These are phyloP conservation scores for Aporrectodea caliginosa DNA, from an alignment of 1,140 invertebrate genomes.

Conservation along the genomic window DNA sequence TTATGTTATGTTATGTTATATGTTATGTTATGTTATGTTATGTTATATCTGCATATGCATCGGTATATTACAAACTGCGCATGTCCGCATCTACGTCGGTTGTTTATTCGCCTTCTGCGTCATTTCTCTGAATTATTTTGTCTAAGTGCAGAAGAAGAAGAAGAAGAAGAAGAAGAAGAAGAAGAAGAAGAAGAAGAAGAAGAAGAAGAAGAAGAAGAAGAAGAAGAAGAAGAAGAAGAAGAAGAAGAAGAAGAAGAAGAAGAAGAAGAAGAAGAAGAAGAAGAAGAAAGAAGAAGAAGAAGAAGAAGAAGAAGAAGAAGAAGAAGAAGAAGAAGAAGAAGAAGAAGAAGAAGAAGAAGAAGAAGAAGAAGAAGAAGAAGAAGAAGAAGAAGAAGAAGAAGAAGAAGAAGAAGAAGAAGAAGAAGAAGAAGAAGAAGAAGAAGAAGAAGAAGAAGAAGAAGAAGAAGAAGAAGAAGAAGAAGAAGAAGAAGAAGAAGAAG, in stretches of 20 bases:
- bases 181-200: not conserved
- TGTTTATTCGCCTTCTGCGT: too few species aligned
- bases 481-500: conserved; percentile 7
- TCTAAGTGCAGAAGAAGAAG: not conserved
- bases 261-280: not conserved
- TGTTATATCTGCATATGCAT: too few species aligned
- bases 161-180: not conserved
- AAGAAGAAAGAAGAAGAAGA: not conserved
- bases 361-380: conserved; percentile 11
- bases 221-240: not conserved
- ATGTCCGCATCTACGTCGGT: too few species aligned
- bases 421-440: not conserved
- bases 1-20: too few species aligned
- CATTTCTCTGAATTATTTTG: too few species aligned
- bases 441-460: not conserved
- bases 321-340: conserved; percentile 10
- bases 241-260: not conserved
- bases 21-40: too few species aligned
- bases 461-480: conserved; percentile 11
- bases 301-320: not conserved
- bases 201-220: not conserved
- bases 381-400: conserved; percentile 12
- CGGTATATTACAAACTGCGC: too few species aligned
- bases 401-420: not conserved
- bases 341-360: conserved; percentile 11